Evolutionary conservation across 2,113 vertebrate genomes (phyloP), one percentile per base, ranked within the genome.

Genomic region (Chascanopsetta lugubris): DNA sequence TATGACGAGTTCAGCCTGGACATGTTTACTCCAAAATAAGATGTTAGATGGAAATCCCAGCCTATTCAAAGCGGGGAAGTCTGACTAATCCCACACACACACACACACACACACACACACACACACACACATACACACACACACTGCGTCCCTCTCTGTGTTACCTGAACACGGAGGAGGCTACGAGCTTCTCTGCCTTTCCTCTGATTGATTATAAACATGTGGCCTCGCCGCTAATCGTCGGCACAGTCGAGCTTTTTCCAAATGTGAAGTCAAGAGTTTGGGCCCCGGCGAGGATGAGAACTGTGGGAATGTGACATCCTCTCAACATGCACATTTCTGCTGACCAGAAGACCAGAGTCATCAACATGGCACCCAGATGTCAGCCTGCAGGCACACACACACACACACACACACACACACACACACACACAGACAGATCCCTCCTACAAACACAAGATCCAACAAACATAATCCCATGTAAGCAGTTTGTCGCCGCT

Each of bases 351-450:
- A 86, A 73, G 74, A 70, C 84, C 78, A 74, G 57, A 79, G 83
- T 79, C 69, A 65, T 72, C 72, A 88, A 86, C 89, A 89, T 92
- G 90, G 75, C 69, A 84, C 72, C 85, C 90, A 92, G 88, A 91
- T 91, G 90, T 89, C 83, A 74, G 78, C 77, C 84, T 84, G 58
- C 61, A 75, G 70, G 60, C 83, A 48, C 61, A 76, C 4, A 65
- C 40, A 66, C 62, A 57, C 40, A 74, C 61, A 70, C 56, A 58
- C 25, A 72, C 54, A 55, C 50, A 63, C 55, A 67, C 22, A 57
- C 25, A 59, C 67, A 34, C 32, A 5, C 15, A 59, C 15, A 82
- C 71, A 69, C 46, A 55, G 54, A 61, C 20, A 27, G 21, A 29
- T 73, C 38, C 27, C 26, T 65, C 64, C 55, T 69, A 32, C 63